Conservation (phyloP, 2,888 invertebrate species). For the Podotricha telesiphe region DNA sequence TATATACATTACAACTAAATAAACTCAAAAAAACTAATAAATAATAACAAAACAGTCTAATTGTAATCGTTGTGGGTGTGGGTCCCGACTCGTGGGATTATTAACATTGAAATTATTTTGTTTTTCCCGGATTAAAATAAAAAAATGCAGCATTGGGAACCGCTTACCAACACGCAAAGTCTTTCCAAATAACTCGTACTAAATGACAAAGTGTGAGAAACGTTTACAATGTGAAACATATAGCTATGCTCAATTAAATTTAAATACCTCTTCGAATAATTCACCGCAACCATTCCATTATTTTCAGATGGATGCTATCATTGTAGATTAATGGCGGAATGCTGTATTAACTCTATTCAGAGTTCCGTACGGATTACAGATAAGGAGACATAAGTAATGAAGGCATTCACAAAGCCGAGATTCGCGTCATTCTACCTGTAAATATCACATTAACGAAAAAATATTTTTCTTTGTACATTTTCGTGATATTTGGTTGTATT, state of each 20-base stretch:
- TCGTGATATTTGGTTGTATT: not conserved
- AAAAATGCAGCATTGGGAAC: too few relatives aligned
- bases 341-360: conserved; percentile 40
- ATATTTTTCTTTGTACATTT: not conserved
- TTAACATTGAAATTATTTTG: too few relatives aligned
- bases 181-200: not conserved
- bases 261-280: conserved; percentile 16
- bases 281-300: conserved; percentile 28
- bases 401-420: conserved; percentile 29
- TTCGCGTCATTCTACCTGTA: conserved; percentile 16
- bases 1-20: too few relatives aligned
- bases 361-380: conserved; percentile 31
- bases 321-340: conserved; percentile 35
- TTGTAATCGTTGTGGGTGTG: too few relatives aligned
- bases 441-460: not conserved
- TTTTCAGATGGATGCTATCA: conserved; percentile 35
- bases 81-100: too few relatives aligned
- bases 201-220: not conserved
- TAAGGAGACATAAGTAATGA: conserved; percentile 40
- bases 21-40: too few relatives aligned
- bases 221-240: not conserved
- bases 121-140: too few relatives aligned
- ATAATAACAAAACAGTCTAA: too few relatives aligned
- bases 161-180: too few relatives aligned
- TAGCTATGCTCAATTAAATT: conserved; percentile 9